Percentiles rank a stretch among this genome's conserved stretches.
Conservation (phyloP, 2,888 invertebrate species). For the Meta bourneti region DNA sequence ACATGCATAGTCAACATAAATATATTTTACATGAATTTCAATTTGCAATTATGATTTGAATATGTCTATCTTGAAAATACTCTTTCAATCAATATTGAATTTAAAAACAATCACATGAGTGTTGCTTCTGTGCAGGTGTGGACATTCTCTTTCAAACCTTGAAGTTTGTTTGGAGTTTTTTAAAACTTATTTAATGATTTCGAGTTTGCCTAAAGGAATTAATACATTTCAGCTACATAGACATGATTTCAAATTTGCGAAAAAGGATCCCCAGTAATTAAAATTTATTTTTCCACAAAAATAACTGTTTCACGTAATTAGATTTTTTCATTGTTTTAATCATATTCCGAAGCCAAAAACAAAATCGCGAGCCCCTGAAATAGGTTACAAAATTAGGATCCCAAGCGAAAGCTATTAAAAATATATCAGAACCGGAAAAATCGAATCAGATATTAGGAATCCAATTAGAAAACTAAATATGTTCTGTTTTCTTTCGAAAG, state of each 20-base stretch:
- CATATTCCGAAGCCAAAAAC: conserved; percentile 25
- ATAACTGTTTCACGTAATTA: conserved; percentile 50
- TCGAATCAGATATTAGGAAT: conserved; percentile 64
- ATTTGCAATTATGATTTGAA: no score
- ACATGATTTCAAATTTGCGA: conserved; percentile 2
- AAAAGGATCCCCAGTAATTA: conserved; percentile 40
- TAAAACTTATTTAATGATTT: not conserved
- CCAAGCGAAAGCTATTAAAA: conserved; percentile 24
- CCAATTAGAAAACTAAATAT: conserved; percentile 75
- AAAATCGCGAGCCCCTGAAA: conserved; percentile 15
- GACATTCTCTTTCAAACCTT: no score
- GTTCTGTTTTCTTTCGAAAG: conserved; percentile 65
- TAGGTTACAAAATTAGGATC: conserved; percentile 12
- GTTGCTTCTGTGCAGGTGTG: not conserved
- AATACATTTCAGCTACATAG: not conserved
- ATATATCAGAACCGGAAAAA: conserved; percentile 31
- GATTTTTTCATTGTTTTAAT: conserved; percentile 49
- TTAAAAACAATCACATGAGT: not conserved
- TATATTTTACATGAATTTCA: no score
- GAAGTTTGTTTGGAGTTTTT: no score
- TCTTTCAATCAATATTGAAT: not conserved
- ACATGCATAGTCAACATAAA: no score
- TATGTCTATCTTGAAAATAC: not conserved
- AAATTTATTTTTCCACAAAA: conserved; percentile 49
- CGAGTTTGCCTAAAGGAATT: conserved; percentile 11